Evolutionary conservation across 2,797 vertebrate species (phyloP), one percentile per base, ranked within the genome.

Genomic region (Lepilemur ruficaudatus): DNA sequence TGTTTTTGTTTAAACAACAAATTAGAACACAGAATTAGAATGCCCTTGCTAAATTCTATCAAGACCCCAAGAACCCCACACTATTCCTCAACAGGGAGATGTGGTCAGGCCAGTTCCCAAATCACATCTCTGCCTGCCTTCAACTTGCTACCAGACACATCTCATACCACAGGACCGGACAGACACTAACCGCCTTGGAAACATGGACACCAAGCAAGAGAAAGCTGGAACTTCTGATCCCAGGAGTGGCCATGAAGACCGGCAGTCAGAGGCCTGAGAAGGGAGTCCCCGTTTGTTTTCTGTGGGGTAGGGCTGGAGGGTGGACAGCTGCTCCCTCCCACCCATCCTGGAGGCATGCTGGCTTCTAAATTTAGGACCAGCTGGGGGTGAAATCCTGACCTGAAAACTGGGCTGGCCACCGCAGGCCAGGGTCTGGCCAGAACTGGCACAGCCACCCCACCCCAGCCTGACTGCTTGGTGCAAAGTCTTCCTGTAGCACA

Each of bases 361-460:
- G 78, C 48, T 95, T 87, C 79, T 70, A 93, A 89, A 89, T 83
- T 86, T 57, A 95, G 91, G 52, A 65, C 61, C 25, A 72, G 59
- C n/a, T 23, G 2, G 38, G 32, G 46, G 9, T 61, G 43, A 15
- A 79, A 63, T 41, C 57, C 87, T 87, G 65, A 92, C 75, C 75
- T 88, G 70, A 85, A 95, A 94, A 84, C 50, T 0, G 5, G 81
- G 43, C 52, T 12, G 28, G 80, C 46, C 25, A 80, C 78, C 2
- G 1, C 9, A n/a, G 38, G 67, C n/a, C 30, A 48, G 46, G 50
- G 43, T 72, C 57, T 86, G 70, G 94, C 55, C 85, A 88, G 43
- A 75, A 69, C 41, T 35, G 32, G 43, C 61, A 30, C 41, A 48
- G 48, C 48, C 63, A 67, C 63, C 63, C 63, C 65, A 75, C 67